Percentiles rank a stretch among this genome's conserved stretches.
Evolutionary conservation across 2,113 vertebrate genomes (phyloP).

Genomic region (Gila orcuttii): DNA sequence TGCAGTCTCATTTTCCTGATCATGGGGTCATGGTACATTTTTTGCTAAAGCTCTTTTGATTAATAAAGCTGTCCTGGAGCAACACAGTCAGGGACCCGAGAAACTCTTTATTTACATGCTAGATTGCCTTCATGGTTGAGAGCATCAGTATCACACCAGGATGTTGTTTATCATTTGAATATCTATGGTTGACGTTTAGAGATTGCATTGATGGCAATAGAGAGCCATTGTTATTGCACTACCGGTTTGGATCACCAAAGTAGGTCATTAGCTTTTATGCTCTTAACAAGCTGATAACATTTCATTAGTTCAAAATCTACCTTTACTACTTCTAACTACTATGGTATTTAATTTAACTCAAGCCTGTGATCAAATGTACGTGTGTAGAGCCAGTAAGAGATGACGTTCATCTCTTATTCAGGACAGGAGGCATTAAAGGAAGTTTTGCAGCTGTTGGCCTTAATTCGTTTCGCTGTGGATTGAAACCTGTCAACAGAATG

Average conservation of each 20-base stretch:
- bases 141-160: slow-evolving; percentile 20
- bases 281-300: neutral
- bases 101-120: neutral
- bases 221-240: neutral
- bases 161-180: neutral
- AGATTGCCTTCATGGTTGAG: neutral
- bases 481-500: neutral
- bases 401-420: neutral
- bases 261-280: neutral
- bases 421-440: neutral
- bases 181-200: neutral
- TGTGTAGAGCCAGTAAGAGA: neutral
- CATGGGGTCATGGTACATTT: neutral
- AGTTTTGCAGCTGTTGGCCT: slow-evolving; percentile 2
- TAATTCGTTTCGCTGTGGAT: neutral
- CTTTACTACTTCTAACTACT: neutral
- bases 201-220: neutral
- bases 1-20: neutral
- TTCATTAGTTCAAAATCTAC: neutral
- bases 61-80: neutral
- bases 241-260: neutral
- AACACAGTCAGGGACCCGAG: neutral
- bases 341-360: neutral
- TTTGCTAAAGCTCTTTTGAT: neutral
- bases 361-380: neutral